phyloP scores from a whole-genome alignment of 2,797 vertebrate species.

The Neosilurus mollespiculum region DNA sequence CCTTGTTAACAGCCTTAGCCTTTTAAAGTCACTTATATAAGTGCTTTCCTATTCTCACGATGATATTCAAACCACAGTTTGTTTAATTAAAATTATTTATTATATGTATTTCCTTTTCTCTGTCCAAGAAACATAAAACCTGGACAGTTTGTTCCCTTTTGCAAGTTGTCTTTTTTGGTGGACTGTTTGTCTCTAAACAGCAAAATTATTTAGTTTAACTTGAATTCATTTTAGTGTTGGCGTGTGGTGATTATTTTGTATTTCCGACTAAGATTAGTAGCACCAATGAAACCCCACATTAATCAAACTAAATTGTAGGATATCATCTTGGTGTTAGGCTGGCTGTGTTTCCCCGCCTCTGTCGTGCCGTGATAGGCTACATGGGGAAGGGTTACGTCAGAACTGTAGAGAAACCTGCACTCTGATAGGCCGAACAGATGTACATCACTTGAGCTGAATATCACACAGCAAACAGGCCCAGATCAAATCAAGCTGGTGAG shows the following conservation, averaged over 20 bases:
- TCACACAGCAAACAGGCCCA: constrained; percentile 33
- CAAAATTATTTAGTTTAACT: not conserved
- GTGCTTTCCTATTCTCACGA: not conserved
- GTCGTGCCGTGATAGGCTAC: constrained; percentile 48
- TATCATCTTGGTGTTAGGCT: not conserved
- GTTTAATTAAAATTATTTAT: not conserved
- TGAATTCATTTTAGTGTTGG: not conserved
- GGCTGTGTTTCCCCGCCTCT: constrained; percentile 59
- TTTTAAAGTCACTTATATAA: not conserved
- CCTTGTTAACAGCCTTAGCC: constrained; percentile 45
- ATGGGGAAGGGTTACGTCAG: not conserved
- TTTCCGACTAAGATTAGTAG: not conserved
- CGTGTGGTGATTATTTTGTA: not conserved
- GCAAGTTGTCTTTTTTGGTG: not conserved
- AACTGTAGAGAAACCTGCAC: not conserved
- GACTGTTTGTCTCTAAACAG: not conserved
- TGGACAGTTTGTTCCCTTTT: not conserved
- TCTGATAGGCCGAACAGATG: constrained; percentile 46
- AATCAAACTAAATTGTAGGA: not conserved
- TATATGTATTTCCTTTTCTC: not conserved
- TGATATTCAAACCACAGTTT: not conserved
- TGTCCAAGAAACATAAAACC: not conserved
- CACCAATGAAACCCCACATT: not conserved
- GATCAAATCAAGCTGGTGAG: constrained; percentile 33
- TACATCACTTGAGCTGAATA: not conserved